Percentiles rank a stretch among this genome's conserved stretches.
These are phyloP conservation scores for Notarius lentiginosus DNA, from an alignment of 2,113 vertebrate genomes.

Conservation along the genomic window DNA sequence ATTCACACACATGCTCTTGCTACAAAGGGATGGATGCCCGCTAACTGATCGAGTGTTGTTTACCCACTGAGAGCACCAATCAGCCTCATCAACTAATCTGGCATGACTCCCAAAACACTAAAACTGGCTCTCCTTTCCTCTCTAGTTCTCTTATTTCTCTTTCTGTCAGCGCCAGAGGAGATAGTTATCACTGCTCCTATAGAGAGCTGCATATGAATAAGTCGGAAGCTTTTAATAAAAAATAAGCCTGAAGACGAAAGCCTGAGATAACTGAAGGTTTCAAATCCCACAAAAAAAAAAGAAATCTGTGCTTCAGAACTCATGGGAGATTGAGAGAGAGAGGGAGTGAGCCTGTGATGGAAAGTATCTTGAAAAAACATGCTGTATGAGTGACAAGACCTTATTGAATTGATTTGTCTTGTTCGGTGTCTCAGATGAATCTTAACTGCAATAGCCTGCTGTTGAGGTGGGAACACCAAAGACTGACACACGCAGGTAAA, in stretches of 20 bases:
- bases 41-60: slow-evolving; percentile 36
- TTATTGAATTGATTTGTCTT: slow-evolving; percentile 75
- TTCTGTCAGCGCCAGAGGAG: slow-evolving; percentile 52
- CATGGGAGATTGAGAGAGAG: slow-evolving; percentile 11
- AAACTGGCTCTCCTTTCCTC: slow-evolving; percentile 39
- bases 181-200: slow-evolving; percentile 54
- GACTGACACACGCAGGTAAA: slow-evolving; percentile 56
- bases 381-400: slow-evolving; percentile 68
- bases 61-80: slow-evolving; percentile 44
- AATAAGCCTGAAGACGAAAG: slow-evolving; percentile 42
- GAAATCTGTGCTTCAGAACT: slow-evolving; percentile 55
- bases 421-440: slow-evolving; percentile 68
- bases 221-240: slow-evolving; percentile 51
- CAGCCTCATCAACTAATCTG: slow-evolving; percentile 50
- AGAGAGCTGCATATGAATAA: slow-evolving; percentile 52
- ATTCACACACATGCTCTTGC: not conserved
- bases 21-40: slow-evolving; percentile 31
- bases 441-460: slow-evolving; percentile 68
- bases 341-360: slow-evolving; percentile 33
- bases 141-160: slow-evolving; percentile 46
- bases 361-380: slow-evolving; percentile 58
- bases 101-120: slow-evolving; percentile 43
- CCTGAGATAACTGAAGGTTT: slow-evolving; percentile 46
- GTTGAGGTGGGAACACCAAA: slow-evolving; percentile 63
- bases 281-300: slow-evolving; percentile 56